Conservation (phyloP, 2,113 vertebrate species). For the Solea senegalensis region DNA sequence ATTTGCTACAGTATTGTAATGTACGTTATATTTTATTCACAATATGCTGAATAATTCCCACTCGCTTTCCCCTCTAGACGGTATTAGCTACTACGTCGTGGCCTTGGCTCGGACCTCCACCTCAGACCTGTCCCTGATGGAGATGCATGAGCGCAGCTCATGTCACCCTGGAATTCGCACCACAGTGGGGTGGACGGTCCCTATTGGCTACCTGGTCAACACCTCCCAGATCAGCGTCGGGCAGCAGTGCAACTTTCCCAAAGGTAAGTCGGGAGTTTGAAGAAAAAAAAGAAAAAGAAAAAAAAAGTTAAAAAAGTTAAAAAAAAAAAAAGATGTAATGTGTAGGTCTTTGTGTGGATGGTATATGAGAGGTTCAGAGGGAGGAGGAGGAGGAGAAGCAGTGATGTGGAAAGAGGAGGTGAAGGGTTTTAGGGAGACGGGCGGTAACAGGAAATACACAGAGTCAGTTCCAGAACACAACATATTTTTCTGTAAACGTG, state of each 20-base stretch:
- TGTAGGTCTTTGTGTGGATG: slow-evolving; percentile 13
- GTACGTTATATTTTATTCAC: background rate
- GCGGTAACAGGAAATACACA: slow-evolving; percentile 19
- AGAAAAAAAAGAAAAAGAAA: no score
- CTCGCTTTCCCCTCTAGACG: slow-evolving; percentile 63
- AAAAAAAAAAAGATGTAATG: background rate
- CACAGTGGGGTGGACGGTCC: slow-evolving; percentile 85
- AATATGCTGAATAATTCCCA: background rate
- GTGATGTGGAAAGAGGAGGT: slow-evolving; percentile 35
- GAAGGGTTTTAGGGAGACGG: slow-evolving; percentile 20
- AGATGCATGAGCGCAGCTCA: slow-evolving; percentile 86
- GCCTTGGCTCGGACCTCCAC: slow-evolving; percentile 82
- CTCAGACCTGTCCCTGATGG: slow-evolving; percentile 82
- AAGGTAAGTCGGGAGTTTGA: slow-evolving; percentile 62
- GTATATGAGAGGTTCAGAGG: slow-evolving; percentile 20
- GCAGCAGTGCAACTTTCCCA: slow-evolving; percentile 85
- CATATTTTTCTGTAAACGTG: slow-evolving; percentile 3
- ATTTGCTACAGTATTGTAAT: no score
- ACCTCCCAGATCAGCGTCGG: slow-evolving; percentile 84
- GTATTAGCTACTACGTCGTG: slow-evolving; percentile 82
- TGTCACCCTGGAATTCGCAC: slow-evolving; percentile 85
- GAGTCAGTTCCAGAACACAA: slow-evolving; percentile 25
- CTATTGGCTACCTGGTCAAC: slow-evolving; percentile 85
- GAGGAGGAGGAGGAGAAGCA: slow-evolving; percentile 10
- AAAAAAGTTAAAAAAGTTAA: background rate